These are phyloP conservation scores for Drosophila trapezifrons DNA, from an alignment of 1,140 invertebrate genomes.

Conservation along the genomic window DNA sequence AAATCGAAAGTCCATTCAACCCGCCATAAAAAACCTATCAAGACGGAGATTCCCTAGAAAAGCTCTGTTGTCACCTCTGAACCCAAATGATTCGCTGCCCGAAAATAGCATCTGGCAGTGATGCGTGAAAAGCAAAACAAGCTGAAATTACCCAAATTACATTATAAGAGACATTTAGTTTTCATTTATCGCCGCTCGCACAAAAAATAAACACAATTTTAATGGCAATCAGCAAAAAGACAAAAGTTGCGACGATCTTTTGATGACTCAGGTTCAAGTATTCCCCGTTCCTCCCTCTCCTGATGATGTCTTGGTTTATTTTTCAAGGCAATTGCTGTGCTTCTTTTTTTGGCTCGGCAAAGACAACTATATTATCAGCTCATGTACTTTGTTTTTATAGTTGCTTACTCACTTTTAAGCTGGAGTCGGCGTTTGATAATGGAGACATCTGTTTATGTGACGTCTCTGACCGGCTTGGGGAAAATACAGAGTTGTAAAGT, in stretches of 20 bases:
- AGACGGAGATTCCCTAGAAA: constrained; percentile 22
- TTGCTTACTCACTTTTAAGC: constrained; percentile 43
- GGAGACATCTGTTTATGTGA: constrained; percentile 21
- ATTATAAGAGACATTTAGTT: constrained; percentile 73
- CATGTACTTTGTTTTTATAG: constrained; percentile 25
- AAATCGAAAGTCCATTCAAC: constrained; percentile 79
- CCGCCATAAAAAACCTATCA: constrained; percentile 24
- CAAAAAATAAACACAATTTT: constrained; percentile 19
- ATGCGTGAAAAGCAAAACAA: constrained; percentile 62
- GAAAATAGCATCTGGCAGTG: constrained; percentile 71
- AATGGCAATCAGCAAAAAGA: constrained; percentile 27
- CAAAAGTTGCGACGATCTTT: constrained; percentile 31
- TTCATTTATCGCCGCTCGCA: constrained; percentile 42
- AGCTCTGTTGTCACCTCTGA: constrained; percentile 51
- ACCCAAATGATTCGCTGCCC: constrained; percentile 54
- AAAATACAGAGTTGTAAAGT: constrained; percentile 3
- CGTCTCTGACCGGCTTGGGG: constrained; percentile 2
- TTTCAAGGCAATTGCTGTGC: constrained; percentile 45
- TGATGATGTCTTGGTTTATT: constrained; percentile 25
- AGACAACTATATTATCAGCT: constrained; percentile 51
- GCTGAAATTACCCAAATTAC: constrained; percentile 63
- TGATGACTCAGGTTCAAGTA: constrained; percentile 38
- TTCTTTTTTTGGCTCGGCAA: constrained; percentile 2
- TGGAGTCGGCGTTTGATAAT: constrained; percentile 45
- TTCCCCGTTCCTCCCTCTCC: constrained; percentile 5